Conservation (phyloP, 2,888 invertebrate species). For the Zhuqinia jingwanae region DNA sequence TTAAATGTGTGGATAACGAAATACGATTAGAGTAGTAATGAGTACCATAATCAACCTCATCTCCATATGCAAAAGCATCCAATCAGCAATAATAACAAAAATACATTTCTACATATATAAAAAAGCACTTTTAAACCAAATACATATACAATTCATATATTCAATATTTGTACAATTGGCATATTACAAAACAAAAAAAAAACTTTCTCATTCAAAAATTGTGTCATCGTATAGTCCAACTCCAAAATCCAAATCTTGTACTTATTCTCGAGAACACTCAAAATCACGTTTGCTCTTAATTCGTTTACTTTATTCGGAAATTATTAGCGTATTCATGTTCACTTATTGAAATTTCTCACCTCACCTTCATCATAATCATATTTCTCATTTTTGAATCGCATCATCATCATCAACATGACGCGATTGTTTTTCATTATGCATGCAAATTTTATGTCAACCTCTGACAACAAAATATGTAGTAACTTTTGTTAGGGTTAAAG, state of each 20-base stretch:
- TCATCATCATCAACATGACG: slow-evolving; percentile 12
- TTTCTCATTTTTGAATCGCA: neutral
- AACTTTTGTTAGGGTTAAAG: too few relatives aligned
- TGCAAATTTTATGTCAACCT: slow-evolving; percentile 35
- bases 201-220: neutral
- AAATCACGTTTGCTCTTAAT: slow-evolving; percentile 8
- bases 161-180: too few relatives aligned
- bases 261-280: too few relatives aligned
- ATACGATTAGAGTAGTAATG: neutral
- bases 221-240: neutral
- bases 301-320: slow-evolving; percentile 34
- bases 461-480: too few relatives aligned
- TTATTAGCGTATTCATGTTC: neutral
- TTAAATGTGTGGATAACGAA: neutral
- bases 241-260: neutral
- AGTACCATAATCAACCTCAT: neutral
- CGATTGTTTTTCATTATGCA: slow-evolving; percentile 29
- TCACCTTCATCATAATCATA: slow-evolving; percentile 20
- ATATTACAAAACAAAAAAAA: neutral
- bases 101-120: neutral
- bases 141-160: too few relatives aligned
- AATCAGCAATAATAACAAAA: slow-evolving; percentile 22
- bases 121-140: too few relatives aligned
- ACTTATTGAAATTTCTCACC: neutral
- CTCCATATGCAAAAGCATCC: neutral